Conservation (phyloP, 2,113 vertebrate species). For the Canis aureus region DNA sequence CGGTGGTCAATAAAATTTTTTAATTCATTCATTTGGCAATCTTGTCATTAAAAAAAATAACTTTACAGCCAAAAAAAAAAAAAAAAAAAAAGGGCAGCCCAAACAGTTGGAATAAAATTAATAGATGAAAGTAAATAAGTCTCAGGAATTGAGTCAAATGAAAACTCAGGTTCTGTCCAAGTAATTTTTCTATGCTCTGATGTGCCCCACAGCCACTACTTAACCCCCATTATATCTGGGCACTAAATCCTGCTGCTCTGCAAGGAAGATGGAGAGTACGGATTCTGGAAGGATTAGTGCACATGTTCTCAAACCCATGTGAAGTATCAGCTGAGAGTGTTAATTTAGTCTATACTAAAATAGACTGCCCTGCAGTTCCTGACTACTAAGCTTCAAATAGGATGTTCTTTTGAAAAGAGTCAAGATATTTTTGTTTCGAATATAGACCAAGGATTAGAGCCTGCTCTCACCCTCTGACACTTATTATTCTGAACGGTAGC, state of each 20-base stretch:
- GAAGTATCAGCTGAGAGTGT: background rate
- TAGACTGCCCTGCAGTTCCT: background rate
- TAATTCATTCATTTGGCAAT: background rate
- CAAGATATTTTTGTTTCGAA: background rate
- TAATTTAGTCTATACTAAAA: background rate
- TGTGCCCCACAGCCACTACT: background rate
- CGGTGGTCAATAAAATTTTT: background rate
- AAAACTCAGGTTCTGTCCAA: background rate
- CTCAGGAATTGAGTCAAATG: background rate
- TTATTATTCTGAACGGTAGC: background rate
- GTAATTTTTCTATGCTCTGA: background rate
- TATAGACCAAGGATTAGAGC: background rate
- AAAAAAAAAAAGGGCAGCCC: background rate
- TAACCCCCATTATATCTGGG: background rate
- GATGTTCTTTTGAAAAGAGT: background rate
- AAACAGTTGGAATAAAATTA: conserved; percentile 4
- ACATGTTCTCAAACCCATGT: background rate
- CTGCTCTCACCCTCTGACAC: background rate
- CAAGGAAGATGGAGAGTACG: background rate
- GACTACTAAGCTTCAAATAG: background rate
- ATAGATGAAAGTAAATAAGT: background rate
- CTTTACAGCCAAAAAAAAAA: background rate
- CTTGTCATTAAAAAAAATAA: conserved; percentile 32
- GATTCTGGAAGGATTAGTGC: background rate
- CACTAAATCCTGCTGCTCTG: conserved; percentile 13